Evolutionary conservation across 2,797 vertebrate genomes (phyloP), one percentile per base, ranked within the genome.

Genomic region (Mormyrops boulengeri): DNA sequence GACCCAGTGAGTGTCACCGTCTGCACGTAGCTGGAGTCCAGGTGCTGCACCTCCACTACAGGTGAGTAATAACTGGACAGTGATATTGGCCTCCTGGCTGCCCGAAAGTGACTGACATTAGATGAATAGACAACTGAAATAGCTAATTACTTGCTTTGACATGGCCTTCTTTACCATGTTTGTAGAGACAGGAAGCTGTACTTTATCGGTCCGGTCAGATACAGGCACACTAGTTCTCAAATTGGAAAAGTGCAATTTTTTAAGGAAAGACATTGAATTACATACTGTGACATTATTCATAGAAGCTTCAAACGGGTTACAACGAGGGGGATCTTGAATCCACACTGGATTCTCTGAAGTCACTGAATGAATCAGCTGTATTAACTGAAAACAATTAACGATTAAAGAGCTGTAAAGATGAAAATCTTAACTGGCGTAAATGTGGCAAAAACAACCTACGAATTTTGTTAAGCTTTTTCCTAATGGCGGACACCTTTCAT

Each of bases 41-140:
- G 4, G 57, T 85, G 60, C 89, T 77, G 89, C 49, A 89, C 4
- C 50, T 69, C 57, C 30, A 41, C 88, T 49, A 11, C 26, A 92
- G 89, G 93, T 95, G 89, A 93, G 95, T 91, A 2, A 2, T 22
- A 57, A 7, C 86, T 57, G 30, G 53, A 47, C 19, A 82, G 41
- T 47, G 41, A 82, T 82, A n/a, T 0, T 6, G 77, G 19, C 41
- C 17, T 82, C 77, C 77, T 47, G 77, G 30, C 19, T 82, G 73
- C 2, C 9, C 30, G 66, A 73, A 5, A 34, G 30, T 12, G 3
- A 38, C 26, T 38, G 12, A 82, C 41, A 11, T 44, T 22, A 44
- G 17, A 82, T 9, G 19, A 38, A 82, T 6, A 44, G 38, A 44
- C 38, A 44, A 22, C 38, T 8, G 38, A 82, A 82, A 82, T 47